Base-by-base conservation (phyloP, 2,113 vertebrate genomes). In the Sapajus apella region DNA sequence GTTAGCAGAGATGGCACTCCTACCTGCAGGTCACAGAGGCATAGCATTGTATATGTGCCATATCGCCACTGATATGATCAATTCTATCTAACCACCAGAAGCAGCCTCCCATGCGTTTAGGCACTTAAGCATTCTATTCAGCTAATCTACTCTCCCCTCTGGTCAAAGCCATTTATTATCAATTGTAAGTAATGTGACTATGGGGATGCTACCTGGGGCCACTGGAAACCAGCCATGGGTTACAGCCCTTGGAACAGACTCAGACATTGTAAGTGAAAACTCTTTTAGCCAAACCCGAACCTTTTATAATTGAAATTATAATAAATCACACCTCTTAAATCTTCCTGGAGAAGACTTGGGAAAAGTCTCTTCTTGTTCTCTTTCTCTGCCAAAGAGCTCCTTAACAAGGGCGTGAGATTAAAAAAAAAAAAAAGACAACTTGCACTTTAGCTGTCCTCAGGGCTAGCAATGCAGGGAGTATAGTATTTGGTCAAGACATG, bases 221-320 rank as follows among this genome's bases (percentile, higher is more conserved):
- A 64, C 87, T 68, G 92, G 70, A 95, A 97, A 55, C 18, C 87
- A 80, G 73, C 86, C 73, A 72, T 40, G n/a, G 79, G 86, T 95
- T 92, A 73, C 6, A 66, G 45, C 21, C 64, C 76, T 92, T 95
- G 90, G 80, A 84, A 92, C 8, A 91, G n/a, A 95, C 64, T 81
- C 83, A 75, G 47, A 61, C 30, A 52, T 45, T 87, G 27, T 93
- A 83, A 94, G 35, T 83, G 32, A 56, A 75, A 70, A 35, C 43
- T 76, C 37, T 86, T 80, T 83, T 86, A 95, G 79, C 40, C 32
- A 96, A 97, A 55, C 30, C 9, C 52, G 90, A 96, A 56, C 23
- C 92, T 95, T 87, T 90, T 61, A 64, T 85, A 81, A 93, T 58
- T 85, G n/a, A 93, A 94, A 90, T 92, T 68, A 61, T 76, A 95